Percentiles rank a stretch among this genome's conserved stretches.
Conservation (phyloP, 2,113 vertebrate species). For the Catagonus wagneri region DNA sequence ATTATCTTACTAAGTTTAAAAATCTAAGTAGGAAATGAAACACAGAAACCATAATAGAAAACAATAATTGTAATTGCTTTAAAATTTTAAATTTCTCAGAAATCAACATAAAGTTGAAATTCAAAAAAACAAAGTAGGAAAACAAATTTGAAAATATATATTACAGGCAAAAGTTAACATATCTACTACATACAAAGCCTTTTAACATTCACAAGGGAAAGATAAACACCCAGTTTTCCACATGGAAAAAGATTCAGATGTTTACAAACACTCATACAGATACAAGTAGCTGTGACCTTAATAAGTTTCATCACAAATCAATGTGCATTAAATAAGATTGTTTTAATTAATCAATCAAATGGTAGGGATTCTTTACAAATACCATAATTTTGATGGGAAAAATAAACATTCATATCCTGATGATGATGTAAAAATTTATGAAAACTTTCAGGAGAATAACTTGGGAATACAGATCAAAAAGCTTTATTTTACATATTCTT, state of each 20-base stretch:
- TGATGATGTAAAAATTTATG: background rate
- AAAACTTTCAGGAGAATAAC: background rate
- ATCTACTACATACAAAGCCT: background rate
- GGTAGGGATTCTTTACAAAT: background rate
- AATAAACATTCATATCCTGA: background rate
- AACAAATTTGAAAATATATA: conserved; percentile 9
- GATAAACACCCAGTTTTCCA: background rate
- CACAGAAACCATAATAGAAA: background rate
- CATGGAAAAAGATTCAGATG: background rate
- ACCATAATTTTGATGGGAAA: background rate
- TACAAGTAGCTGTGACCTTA: background rate
- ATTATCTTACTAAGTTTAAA: background rate
- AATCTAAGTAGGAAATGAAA: conserved; percentile 9
- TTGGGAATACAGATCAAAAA: background rate
- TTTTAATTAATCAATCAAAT: background rate
- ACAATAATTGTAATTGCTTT: background rate
- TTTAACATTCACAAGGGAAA: background rate
- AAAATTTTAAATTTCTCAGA: background rate
- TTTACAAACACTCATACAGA: background rate
- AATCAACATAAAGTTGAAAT: background rate
- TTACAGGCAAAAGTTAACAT: conserved; percentile 7
- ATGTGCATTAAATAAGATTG: background rate
- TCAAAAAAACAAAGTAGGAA: background rate
- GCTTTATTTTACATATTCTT: background rate
- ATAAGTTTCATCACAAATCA: background rate